phyloP scores from a whole-genome alignment of 1,140 invertebrate species.

The Triops cancriformis region DNA sequence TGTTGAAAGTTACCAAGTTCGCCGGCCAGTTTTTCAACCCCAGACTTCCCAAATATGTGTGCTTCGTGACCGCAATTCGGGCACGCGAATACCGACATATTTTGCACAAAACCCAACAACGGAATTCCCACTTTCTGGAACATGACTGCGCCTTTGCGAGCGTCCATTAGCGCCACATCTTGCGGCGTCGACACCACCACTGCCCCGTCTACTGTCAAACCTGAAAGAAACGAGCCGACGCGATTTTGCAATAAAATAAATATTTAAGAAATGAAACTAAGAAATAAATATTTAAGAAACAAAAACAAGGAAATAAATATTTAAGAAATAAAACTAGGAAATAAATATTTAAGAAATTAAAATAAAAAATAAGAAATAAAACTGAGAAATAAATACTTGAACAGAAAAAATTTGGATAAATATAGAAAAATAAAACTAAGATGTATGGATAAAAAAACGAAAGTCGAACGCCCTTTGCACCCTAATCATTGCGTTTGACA shows the following conservation, averaged over 20 bases:
- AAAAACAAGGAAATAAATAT: no score
- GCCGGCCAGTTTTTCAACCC: conserved; percentile 32
- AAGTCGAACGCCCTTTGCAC: background rate
- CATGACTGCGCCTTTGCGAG: conserved; percentile 67
- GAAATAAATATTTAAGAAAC: background rate
- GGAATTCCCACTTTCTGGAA: conserved; percentile 69
- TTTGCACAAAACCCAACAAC: conserved; percentile 71
- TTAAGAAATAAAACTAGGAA: background rate
- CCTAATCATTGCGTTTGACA: conserved; percentile 19
- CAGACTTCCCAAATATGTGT: conserved; percentile 36
- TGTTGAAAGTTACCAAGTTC: conserved; percentile 30
- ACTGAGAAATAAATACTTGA: no score
- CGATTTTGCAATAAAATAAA: background rate
- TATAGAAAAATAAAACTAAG: no score
- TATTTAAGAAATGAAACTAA: background rate
- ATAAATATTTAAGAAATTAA: background rate
- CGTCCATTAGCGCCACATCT: conserved; percentile 67
- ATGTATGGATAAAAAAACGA: no score
- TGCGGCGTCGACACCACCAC: conserved; percentile 80
- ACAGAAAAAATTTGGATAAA: no score
- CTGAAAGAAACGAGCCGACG: background rate
- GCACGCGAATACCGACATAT: conserved; percentile 70
- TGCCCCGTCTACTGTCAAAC: conserved; percentile 45
- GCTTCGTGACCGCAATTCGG: conserved; percentile 49
- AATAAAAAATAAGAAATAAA: no score